Percentiles rank a stretch among this genome's conserved stretches.
Evolutionary conservation across 2,113 vertebrate species (phyloP).

Genomic region (Sceloporus tristichus): DNA sequence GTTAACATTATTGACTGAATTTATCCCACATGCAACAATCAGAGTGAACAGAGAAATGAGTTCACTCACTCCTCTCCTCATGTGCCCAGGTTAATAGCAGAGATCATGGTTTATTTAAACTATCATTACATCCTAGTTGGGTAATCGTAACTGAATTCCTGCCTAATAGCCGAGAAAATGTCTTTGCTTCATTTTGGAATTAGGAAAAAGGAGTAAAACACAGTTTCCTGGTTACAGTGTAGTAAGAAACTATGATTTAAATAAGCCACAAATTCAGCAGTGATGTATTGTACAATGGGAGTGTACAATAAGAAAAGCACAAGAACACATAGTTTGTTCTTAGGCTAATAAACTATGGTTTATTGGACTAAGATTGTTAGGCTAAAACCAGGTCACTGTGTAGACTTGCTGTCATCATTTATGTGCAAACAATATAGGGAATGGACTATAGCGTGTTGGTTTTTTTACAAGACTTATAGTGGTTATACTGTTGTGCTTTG

Average conservation of each 20-base stretch:
- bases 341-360: too few species aligned
- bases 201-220: background rate
- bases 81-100: background rate
- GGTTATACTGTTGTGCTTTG: too few species aligned
- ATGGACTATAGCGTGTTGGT: too few species aligned
- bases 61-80: background rate
- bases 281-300: background rate
- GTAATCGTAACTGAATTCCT: background rate
- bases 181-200: background rate
- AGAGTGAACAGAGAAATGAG: background rate
- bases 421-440: too few species aligned
- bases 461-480: too few species aligned
- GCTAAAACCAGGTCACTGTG: too few species aligned
- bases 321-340: too few species aligned
- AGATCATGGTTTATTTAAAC: background rate
- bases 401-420: too few species aligned
- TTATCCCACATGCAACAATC: background rate
- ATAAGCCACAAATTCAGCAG: background rate
- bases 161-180: background rate
- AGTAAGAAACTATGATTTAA: background rate
- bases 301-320: too few species aligned
- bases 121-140: background rate
- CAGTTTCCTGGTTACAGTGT: background rate
- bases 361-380: too few species aligned
- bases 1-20: background rate